phyloP scores from a whole-genome alignment of 1,140 invertebrate genomes.

The Drosophila busckii region DNA sequence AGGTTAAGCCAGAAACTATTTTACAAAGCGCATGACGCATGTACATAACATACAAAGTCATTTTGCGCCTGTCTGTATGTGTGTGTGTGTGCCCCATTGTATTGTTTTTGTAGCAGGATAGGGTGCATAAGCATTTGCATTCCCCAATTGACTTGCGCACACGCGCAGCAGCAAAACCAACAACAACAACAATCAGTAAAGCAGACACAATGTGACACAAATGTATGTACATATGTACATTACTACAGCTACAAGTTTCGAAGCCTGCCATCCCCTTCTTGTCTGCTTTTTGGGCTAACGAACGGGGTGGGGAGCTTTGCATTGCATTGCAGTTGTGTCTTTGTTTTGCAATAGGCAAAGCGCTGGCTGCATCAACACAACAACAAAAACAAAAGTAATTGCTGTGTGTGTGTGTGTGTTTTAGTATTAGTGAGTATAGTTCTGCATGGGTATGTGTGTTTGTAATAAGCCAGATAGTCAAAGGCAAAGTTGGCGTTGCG shows the following conservation, averaged over 20 bases:
- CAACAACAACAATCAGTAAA: conserved; percentile 24
- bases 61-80: conserved; percentile 6
- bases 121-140: conserved; percentile 26
- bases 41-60: too few relatives aligned
- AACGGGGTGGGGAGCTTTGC: conserved; percentile 13
- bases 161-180: conserved; percentile 47
- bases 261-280: background rate
- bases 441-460: background rate
- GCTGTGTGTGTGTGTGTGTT: background rate
- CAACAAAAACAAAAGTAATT: conserved; percentile 6
- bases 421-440: background rate
- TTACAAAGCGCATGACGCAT: conserved; percentile 39
- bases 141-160: conserved; percentile 65
- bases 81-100: conserved; percentile 11
- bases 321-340: conserved; percentile 63
- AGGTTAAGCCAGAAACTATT: conserved; percentile 26
- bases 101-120: background rate
- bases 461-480: conserved; percentile 42
- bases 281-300: too few relatives aligned
- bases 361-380: conserved; percentile 1
- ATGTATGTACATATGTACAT: background rate
- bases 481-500: conserved; percentile 18
- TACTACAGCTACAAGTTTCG: conserved; percentile 3
- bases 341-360: conserved; percentile 52
- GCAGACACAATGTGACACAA: conserved; percentile 2